Base-by-base conservation (phyloP, 2,888 invertebrate genomes). In the Ferdinandea cuprea region DNA sequence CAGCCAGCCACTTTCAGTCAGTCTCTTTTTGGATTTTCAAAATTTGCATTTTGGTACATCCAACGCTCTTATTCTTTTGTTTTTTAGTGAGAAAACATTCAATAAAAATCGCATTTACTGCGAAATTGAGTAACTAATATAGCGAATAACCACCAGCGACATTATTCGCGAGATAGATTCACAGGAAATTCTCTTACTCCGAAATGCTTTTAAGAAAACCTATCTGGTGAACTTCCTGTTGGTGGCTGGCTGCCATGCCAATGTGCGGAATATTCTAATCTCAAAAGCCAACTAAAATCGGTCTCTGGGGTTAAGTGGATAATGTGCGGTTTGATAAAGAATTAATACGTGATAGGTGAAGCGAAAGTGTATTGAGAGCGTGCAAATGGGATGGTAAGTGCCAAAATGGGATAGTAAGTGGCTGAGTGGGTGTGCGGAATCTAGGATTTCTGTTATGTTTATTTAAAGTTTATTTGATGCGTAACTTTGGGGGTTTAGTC, bases 191-290 rank as follows among this genome's bases (percentile, higher is more conserved):
- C 21, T 54, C 58, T 76, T 50, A 83, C 72, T 68, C 19, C 42
- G 42, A 77, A 83, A 74, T 74, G 80, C 74, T 80, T 80, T 80
- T 69, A 80, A 25, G 80, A 11, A 61, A 73, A 17, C 25, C 73
- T 73, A 63, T 63, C 63, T 54, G 21, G 54, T 9, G 46, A 63
- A 37, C 63, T 73, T 73, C 73, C 73, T 73, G 73, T 73, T n/a
- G n/a, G 63, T 61, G 61, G 35, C 56, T 42, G n/a, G n/a, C n/a
- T n/a, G n/a, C n/a, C n/a, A n/a, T n/a, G 30, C 35, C 61, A 72
- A 32, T 30, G 42, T 46, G 44, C 25, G 37, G 48, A 61, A 35
- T 63, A 73, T 28, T 19, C 74, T 63, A 44, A 35, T 59, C 54
- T 32, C 59, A 46, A 56, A 71, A 63, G 30, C 50, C 52, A 66